Evolutionary conservation across 1,140 invertebrate genomes (phyloP).

Genomic region (Aphidius gifuensis): DNA sequence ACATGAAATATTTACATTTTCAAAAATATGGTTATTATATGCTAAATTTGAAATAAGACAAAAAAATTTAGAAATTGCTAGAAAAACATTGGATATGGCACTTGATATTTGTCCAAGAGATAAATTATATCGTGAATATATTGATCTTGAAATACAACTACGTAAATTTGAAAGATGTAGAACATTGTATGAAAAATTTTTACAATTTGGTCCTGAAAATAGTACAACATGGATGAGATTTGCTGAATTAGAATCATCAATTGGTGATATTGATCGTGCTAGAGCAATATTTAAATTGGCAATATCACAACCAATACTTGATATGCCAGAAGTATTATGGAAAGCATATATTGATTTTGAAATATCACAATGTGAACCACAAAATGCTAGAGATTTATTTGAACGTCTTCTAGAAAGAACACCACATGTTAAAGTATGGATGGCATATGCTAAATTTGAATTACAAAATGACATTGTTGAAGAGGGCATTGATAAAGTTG

Average conservation of each 20-base stretch:
- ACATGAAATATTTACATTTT: constrained; percentile 98
- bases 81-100: constrained; percentile 87
- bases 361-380: constrained; percentile 87
- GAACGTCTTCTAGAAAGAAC: constrained; percentile 92
- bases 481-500: constrained; percentile 62
- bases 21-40: constrained; percentile 96
- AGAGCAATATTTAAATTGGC: constrained; percentile 94
- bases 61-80: constrained; percentile 82
- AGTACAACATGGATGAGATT: constrained; percentile 99
- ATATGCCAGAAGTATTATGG: constrained; percentile 99
- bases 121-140: constrained; percentile 96
- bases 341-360: constrained; percentile 99
- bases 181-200: constrained; percentile 94
- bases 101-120: constrained; percentile 96
- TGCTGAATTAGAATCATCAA: constrained; percentile 89
- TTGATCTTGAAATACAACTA: constrained; percentile 96
- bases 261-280: constrained; percentile 91
- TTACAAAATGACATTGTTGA: constrained; percentile 67
- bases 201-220: constrained; percentile 95
- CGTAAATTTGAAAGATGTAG: constrained; percentile 94
- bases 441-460: constrained; percentile 97
- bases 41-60: constrained; percentile 97
- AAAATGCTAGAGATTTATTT: constrained; percentile 85
- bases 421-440: constrained; percentile 98
- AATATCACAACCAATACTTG: constrained; percentile 84